Evolutionary conservation across 2,888 invertebrate genomes (phyloP), one percentile per base, ranked within the genome.

Genomic region (Troides helena): DNA sequence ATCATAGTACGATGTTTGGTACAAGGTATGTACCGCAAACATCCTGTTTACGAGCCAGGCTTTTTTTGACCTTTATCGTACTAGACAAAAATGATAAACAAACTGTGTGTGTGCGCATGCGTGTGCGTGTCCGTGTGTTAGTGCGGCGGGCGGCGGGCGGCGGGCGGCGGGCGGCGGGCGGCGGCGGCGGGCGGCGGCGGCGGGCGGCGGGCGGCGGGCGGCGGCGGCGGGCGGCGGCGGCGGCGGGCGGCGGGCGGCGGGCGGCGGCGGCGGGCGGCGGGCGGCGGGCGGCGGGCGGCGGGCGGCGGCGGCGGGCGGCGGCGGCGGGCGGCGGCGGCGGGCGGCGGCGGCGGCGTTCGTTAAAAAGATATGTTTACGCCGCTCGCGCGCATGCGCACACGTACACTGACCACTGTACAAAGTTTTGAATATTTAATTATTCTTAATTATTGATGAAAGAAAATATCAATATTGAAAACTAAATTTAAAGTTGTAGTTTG

Each of bases 241-340:
- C 82, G 89, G 79, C 89, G 89, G 89, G 79, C 89, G 89, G 87
- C 46, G 46, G 0, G 30, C 3, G 30, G 30, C 30, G 25, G 25
- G 25, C 25, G 25, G 2, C 25, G 25, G 25, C 25, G 25, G 25
- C 25, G 30, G 30, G 30, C 30, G 30, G 25, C 0, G 4, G 25
- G 81, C 82, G 89, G 79, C 89, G 89, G 89, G 79, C 89, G 89
- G 87, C 46, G 46, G 0, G 30, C 3, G 30, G 30, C 30, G 25
- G 25, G 25, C 25, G 25, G 2, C 25, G 25, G 25, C 25, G 25
- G 25, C 25, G 30, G 30, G 30, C 30, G 30, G 25, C 0, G 4
- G 25, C 2, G n/a, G n/a, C n/a, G n/a, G n/a, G 81, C 82, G 89
- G 79, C 90, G 82, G n/a, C 89, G 89, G 85, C 81, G 80, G 78